phyloP scores from a whole-genome alignment of 2,888 invertebrate species.

The Drosophila multiciliata region DNA sequence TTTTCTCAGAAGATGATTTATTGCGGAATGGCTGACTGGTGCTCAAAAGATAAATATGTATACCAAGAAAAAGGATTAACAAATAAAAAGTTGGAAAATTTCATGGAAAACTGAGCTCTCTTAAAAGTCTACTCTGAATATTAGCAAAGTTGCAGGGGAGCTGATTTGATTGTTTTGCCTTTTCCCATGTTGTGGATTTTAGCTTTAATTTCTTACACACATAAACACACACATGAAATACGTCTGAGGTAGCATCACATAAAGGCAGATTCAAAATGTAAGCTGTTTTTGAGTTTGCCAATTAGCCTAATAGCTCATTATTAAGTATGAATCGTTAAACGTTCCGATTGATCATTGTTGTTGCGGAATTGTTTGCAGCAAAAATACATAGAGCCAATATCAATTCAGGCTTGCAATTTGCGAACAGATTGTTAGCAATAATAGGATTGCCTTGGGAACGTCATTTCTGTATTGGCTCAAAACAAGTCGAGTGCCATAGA shows the following conservation, averaged over 20 bases:
- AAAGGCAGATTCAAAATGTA: neutral
- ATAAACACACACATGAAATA: neutral
- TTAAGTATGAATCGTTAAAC: conserved; percentile 37
- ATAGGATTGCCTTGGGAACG: conserved; percentile 79
- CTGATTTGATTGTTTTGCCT: conserved; percentile 7
- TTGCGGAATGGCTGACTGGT: too few relatives aligned
- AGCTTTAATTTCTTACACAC: conserved; percentile 31
- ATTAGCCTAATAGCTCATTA: conserved; percentile 45
- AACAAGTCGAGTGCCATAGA: conserved; percentile 71
- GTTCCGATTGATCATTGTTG: conserved; percentile 27
- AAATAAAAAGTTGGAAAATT: neutral
- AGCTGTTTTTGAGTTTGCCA: conserved; percentile 22
- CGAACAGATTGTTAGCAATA: conserved; percentile 64
- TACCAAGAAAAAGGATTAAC: neutral
- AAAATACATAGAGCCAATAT: conserved; percentile 61
- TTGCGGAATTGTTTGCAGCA: conserved; percentile 36
- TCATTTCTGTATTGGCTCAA: conserved; percentile 70
- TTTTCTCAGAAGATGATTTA: too few relatives aligned
- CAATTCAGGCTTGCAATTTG: conserved; percentile 76
- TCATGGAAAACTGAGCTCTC: neutral
- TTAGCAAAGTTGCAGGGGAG: conserved; percentile 1
- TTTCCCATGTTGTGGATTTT: conserved; percentile 24
- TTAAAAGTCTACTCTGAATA: neutral
- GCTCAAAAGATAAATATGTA: too few relatives aligned
- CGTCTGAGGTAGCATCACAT: neutral